Percentiles rank a stretch among this genome's conserved stretches.
phyloP scores from a whole-genome alignment of 2,797 vertebrate species.

The Hypotaenidia okinawae region DNA sequence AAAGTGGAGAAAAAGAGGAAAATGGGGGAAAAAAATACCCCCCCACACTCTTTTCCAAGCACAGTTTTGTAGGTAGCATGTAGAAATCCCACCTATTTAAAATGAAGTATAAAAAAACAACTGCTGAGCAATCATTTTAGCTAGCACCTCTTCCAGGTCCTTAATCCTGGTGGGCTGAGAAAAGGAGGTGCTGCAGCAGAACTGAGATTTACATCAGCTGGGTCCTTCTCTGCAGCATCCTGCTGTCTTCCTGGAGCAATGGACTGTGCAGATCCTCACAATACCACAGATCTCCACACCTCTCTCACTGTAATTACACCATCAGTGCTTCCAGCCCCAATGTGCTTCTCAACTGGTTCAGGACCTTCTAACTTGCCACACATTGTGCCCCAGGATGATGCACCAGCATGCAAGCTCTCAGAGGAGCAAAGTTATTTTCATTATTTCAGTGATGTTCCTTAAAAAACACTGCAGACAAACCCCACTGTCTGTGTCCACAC shows the following conservation, averaged over 20 bases:
- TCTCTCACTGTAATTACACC: neutral
- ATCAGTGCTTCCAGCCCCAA: neutral
- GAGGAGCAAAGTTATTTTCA: neutral
- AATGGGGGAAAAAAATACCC: neutral
- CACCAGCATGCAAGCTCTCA: neutral
- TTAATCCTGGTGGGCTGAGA: neutral
- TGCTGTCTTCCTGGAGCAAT: neutral
- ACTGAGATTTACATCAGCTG: neutral
- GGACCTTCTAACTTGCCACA: neutral
- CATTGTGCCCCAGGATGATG: neutral
- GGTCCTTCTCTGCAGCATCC: neutral
- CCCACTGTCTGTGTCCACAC: rapidly evolving
- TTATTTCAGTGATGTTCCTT: neutral
- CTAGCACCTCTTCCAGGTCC: neutral
- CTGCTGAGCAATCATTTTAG: neutral
- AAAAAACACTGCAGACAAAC: neutral
- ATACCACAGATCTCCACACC: neutral
- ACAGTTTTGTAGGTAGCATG: neutral
- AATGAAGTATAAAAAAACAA: neutral
- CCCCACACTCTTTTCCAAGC: neutral
- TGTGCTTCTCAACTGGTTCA: neutral
- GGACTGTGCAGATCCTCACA: neutral
- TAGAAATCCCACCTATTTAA: neutral
- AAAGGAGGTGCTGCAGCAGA: neutral
- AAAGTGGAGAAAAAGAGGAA: neutral